Evolutionary conservation across 1,140 invertebrate species (phyloP), one percentile per base, ranked within the genome.

Genomic region (Apis dorsata): DNA sequence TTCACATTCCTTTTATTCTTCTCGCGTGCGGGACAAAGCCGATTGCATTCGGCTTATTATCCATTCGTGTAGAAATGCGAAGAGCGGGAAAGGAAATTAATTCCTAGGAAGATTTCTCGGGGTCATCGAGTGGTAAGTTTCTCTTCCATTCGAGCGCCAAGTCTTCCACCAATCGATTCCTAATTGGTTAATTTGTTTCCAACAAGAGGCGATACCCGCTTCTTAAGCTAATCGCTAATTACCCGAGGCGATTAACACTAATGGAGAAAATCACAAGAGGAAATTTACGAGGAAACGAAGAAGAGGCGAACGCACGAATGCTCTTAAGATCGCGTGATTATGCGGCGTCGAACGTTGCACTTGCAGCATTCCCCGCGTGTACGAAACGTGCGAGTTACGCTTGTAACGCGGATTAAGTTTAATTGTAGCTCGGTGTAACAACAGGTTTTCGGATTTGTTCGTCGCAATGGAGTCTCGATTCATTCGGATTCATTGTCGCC

Each of bases 51-150:
- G 15, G 15, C n/a, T 62, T 17, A 7, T 57, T 17, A 7, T 17
- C 57, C 65, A 44, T 69, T 69, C 28, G 5, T 19, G 21, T 19
- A 65, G 12, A n/a, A 69, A 17, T 53, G 65, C 24, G 24, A 68
- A 44, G 57, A 15, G 2, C 49, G 65, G 5, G 80, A 62, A 68
- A 71, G 77, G 34, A 3, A 34, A 34, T 34, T 69, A 62, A 69
- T 70, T 63, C 73, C 73, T 70, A 55, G 28, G 73, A 82, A 82
- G 57, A 62, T 70, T 82, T 82, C 57, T 24, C 21, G 80, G n/a
- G 80, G 74, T 82, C 66, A 82, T n/a, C 66, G 17, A 24, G 66
- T 51, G 73, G 13, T 34, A 73, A 55, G 71, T 66, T 81, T 57
- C 24, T 21, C 80, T 57, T 81, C 55, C 15, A 5, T 11, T 17